Base-by-base conservation (phyloP, 2,113 vertebrate genomes). In the Cichladusa arquata region DNA sequence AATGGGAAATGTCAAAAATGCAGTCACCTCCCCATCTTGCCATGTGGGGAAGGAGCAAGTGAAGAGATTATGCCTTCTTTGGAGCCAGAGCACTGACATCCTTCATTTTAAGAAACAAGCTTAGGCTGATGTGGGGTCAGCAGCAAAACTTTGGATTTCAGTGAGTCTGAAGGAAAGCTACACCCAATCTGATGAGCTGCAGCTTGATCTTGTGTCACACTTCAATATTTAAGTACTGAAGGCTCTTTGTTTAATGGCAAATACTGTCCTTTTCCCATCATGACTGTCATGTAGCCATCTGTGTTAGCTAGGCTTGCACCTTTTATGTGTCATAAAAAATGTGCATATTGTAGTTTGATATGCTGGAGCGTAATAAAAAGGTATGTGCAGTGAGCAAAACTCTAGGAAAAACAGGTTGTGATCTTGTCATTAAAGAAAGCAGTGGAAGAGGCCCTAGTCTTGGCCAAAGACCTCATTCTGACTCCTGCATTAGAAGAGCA, bases 291-390 rank as follows among this genome's bases (percentile, higher is more conserved):
- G 29, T n/a, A 72, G 69, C 57, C 62, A 66, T 79, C 69, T 93
- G 78, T 79, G 66, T 78, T 79, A 85, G 53, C 48, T 89, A 67
- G 53, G 33, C n/a, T 95, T 61, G 33, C 89, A 79, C 69, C 40
- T 93, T 91, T 76, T 82, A 84, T 2, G 2, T 79, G 44, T 67
- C 81, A 72, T 81, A 48, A 93, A 89, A 81, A 60, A 29, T 0
- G 5, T 76, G 11, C 12, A 6, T 71, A 40, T 56, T 53, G 53
- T 60, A 87, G 81, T 72, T 92, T 88, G 78, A 87, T 95, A 69
- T 71, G 34, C 60, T 84, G 60, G 40, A 65, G 48, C n/a, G 38
- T 54, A 88, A 60, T 78, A 60, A 78, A 58, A 87, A 65, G 47
- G 65, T 67, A 66, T n/a, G 28, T 69, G 48, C 44, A 62, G 31